Evolutionary conservation across 2,113 vertebrate species (phyloP), one percentile per base, ranked within the genome.

Genomic region (Mesoclemmys tuberculata): DNA sequence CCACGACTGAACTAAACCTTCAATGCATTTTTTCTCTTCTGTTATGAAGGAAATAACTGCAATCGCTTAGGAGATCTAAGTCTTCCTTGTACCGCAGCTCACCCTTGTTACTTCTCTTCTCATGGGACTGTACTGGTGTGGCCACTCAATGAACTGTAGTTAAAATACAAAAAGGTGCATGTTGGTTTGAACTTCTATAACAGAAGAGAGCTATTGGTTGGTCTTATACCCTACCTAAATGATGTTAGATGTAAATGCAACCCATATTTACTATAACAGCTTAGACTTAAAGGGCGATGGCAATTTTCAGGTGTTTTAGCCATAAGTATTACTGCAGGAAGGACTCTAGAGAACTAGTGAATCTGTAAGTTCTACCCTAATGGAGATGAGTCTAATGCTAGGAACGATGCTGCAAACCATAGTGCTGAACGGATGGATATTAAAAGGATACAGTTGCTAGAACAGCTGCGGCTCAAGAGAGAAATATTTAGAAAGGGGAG

Each of bases 1-100:
- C 74, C 74, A 54, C 1, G 29, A 91, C 3, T 92, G 94, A 97
- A 96, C 92, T 82, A 96, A 84, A 75, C 93, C 93, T 88, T 95
- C 93, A 90, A 52, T 0, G 2, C 88, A 82, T 93, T 95, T 58
- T 58, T 12, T 64, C 58, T 93, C 91, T 93, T 84, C 68, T 91
- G 88, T 95, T 92, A 92, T 81, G 87, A 92, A 94, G 95, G 85
- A 91, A 97, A 93, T 0, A 0, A 77, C 81, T 95, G 2, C 56
- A 96, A 86, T 61, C 56, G 92, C 83, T 79, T 86, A 56, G 56
- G 80, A 88, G 87, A 84, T 55, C 48, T 0, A 29, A 91, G 54
- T 78, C 56, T 46, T 46, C n/a, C 81, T 84, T 6, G 0, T 8
- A 31, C 71, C 81, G 80, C 86, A 82, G 56, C 80, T 88, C 87